Conservation (phyloP, 2,888 invertebrate genomes). For the Chloromyia formosa region DNA sequence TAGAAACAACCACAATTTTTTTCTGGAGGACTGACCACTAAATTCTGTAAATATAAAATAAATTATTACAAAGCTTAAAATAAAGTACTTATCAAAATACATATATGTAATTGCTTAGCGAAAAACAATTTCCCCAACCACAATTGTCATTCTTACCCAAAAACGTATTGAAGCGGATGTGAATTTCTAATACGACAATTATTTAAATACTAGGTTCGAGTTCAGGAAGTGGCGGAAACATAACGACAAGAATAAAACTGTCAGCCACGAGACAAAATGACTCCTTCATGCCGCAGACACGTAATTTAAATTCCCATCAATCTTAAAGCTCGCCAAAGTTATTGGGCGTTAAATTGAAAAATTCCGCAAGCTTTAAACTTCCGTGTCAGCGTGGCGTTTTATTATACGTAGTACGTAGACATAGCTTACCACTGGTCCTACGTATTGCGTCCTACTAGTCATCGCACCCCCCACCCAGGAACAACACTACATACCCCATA, state of each 20-base stretch:
- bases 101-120: too few relatives aligned
- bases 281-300: conserved; percentile 53
- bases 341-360: conserved; percentile 56
- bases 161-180: too few relatives aligned
- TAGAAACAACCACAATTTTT: too few relatives aligned
- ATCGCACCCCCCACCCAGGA: background rate
- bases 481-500: background rate
- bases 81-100: too few relatives aligned
- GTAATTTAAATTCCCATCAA: conserved; percentile 56
- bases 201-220: too few relatives aligned
- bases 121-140: too few relatives aligned
- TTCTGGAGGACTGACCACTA: too few relatives aligned
- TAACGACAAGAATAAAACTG: conserved; percentile 53
- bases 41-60: too few relatives aligned
- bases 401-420: conserved; percentile 26
- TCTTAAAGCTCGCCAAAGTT: conserved; percentile 55
- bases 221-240: conserved; percentile 40
- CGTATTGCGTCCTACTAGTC: conserved; percentile 22
- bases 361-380: conserved; percentile 52
- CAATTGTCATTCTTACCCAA: too few relatives aligned
- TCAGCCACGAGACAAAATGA: conserved; percentile 51
- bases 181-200: too few relatives aligned
- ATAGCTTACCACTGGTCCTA: background rate
- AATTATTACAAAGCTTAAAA: too few relatives aligned
- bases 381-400: conserved; percentile 46